Percentiles rank a stretch among this genome's conserved stretches.
Conservation (phyloP, 2,797 vertebrate species). For the Silurus lanzhouensis region DNA sequence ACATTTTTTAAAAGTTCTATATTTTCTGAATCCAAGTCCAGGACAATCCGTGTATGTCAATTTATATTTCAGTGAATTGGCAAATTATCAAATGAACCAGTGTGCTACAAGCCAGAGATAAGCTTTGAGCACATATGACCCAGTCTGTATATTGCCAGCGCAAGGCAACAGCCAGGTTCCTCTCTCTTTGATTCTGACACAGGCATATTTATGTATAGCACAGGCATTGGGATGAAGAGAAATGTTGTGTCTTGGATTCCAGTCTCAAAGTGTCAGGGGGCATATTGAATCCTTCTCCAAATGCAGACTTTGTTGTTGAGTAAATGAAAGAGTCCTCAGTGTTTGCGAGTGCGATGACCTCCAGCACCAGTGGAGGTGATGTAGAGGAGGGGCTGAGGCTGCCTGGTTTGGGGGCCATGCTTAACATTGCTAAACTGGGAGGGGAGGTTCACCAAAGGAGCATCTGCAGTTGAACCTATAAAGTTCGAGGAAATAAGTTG, state of each 20-base stretch:
- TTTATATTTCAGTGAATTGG: constrained; percentile 31
- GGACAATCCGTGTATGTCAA: constrained; percentile 37
- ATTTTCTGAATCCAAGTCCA: constrained; percentile 35
- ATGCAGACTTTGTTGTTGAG: not conserved
- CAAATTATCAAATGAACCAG: constrained; percentile 42
- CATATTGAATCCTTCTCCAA: constrained; percentile 1
- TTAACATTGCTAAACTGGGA: constrained; percentile 66
- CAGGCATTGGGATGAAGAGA: not conserved
- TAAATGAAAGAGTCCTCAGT: constrained; percentile 52
- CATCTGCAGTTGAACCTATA: constrained; percentile 64
- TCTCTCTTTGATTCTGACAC: not conserved
- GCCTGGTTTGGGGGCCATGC: constrained; percentile 66
- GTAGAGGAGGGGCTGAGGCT: constrained; percentile 72
- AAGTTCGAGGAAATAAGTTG: constrained; percentile 17
- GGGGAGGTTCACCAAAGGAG: constrained; percentile 55
- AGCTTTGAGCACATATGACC: constrained; percentile 29
- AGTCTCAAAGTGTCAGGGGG: constrained; percentile 27
- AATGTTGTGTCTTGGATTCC: constrained; percentile 3
- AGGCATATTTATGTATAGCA: not conserved
- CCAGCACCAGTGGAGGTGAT: constrained; percentile 65
- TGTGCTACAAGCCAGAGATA: constrained; percentile 36
- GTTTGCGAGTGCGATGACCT: constrained; percentile 71
- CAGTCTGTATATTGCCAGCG: constrained; percentile 10
- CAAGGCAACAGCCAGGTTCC: constrained; percentile 19
- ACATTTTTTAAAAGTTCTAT: constrained; percentile 13